phyloP scores from a whole-genome alignment of 2,113 vertebrate species.

The Mobula birostris region DNA sequence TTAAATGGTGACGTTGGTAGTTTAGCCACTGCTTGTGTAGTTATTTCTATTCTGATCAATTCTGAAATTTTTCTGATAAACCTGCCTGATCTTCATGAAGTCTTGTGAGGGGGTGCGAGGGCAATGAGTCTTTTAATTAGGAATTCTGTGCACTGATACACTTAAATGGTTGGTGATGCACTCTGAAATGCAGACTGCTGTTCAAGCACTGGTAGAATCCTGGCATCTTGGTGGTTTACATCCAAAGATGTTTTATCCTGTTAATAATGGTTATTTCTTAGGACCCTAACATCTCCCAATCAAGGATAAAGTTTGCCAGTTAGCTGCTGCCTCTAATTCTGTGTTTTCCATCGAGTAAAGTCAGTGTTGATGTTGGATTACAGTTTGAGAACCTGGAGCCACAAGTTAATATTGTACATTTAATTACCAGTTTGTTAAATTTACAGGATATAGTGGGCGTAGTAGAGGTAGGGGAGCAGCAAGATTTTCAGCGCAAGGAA shows the following conservation, averaged over 20 bases:
- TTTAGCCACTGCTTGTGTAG: not conserved
- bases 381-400: not conserved
- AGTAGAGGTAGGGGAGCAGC: slow-evolving; percentile 79
- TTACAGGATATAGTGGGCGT: slow-evolving; percentile 69
- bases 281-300: not conserved
- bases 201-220: not conserved
- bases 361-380: not conserved
- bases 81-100: not conserved
- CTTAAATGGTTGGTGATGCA: not conserved
- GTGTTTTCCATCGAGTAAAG: not conserved
- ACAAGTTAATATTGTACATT: not conserved
- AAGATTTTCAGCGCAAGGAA: slow-evolving; percentile 84
- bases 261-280: not conserved
- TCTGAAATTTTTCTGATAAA: too few relatives aligned
- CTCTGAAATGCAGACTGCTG: not conserved
- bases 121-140: not conserved
- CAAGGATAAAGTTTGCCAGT: not conserved
- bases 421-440: slow-evolving; percentile 33
- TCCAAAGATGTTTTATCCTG: not conserved
- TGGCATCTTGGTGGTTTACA: not conserved
- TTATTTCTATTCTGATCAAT: too few relatives aligned
- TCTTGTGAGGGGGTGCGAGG: not conserved
- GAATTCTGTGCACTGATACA: not conserved
- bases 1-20: not conserved
- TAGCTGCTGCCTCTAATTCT: not conserved